Percentiles rank a stretch among this genome's conserved stretches.
phyloP scores from a whole-genome alignment of 1,140 invertebrate genomes.

The Carposina sasakii region DNA sequence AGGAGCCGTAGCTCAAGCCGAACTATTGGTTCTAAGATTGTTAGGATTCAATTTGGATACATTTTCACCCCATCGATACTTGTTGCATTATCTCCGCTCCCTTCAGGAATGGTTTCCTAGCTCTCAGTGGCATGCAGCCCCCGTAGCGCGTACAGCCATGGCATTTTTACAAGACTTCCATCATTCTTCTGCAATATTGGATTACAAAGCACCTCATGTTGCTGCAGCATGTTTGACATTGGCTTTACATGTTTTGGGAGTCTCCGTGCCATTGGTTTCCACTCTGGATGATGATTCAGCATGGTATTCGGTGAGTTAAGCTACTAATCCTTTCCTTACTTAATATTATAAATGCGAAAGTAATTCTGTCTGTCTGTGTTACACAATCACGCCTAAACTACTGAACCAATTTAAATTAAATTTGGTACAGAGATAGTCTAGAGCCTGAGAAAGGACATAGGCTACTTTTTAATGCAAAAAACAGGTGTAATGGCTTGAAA shows the following conservation, averaged over 20 bases:
- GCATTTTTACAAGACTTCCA: slow-evolving; percentile 93
- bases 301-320: slow-evolving; percentile 87
- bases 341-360: too few species aligned
- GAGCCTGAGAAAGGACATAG: too few species aligned
- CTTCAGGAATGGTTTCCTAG: slow-evolving; percentile 89
- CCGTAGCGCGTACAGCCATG: slow-evolving; percentile 85
- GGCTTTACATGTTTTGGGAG: slow-evolving; percentile 86
- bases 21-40: slow-evolving; percentile 88
- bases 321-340: too few species aligned
- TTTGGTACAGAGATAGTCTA: too few species aligned
- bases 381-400: too few species aligned
- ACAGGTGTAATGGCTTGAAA: too few species aligned
- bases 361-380: too few species aligned
- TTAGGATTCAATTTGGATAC: slow-evolving; percentile 89
- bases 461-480: too few species aligned
- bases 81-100: slow-evolving; percentile 90
- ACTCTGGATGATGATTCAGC: slow-evolving; percentile 81
- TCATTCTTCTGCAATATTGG: slow-evolving; percentile 84
- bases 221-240: slow-evolving; percentile 90
- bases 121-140: slow-evolving; percentile 81
- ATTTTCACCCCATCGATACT: slow-evolving; percentile 83
- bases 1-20: slow-evolving; percentile 91
- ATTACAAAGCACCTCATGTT: slow-evolving; percentile 87
- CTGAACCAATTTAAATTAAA: too few species aligned
- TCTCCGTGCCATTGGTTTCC: slow-evolving; percentile 84